Percentiles rank a stretch among this genome's conserved stretches.
phyloP scores from a whole-genome alignment of 2,888 invertebrate genomes.

The Oxytorus armatus region DNA sequence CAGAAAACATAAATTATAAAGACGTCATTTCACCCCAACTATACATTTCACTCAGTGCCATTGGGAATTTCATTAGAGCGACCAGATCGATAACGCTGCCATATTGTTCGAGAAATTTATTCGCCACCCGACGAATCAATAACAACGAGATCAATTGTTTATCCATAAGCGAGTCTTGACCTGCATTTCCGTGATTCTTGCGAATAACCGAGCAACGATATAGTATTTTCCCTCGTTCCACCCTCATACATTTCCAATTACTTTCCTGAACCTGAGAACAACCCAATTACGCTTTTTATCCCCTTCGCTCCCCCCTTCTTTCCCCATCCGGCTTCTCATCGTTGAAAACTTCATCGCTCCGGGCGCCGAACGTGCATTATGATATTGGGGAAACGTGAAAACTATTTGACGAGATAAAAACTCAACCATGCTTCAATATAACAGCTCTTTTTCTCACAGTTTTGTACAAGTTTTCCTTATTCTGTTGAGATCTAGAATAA shows the following conservation, averaged over 20 bases:
- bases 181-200: conserved; percentile 77
- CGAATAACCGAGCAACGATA: conserved; percentile 1
- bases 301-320: neutral
- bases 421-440: neutral
- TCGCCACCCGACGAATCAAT: neutral
- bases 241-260: neutral
- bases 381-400: neutral
- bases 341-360: neutral
- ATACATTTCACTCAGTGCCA: too few relatives aligned
- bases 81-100: neutral
- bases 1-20: too few relatives aligned
- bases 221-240: neutral
- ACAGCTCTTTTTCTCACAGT: neutral
- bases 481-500: neutral
- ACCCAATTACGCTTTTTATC: neutral
- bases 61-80: neutral
- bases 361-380: neutral
- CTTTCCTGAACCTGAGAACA: neutral
- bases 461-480: neutral
- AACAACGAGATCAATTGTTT: conserved; percentile 70
- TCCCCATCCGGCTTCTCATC: neutral
- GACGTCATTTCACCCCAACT: too few relatives aligned
- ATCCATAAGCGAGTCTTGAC: conserved; percentile 72
- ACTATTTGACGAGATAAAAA: neutral
- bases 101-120: neutral